A percentile compares a stretch with the other conserved stretches of the same genome.
phyloP scores from a whole-genome alignment of 2,888 invertebrate genomes.

The Pseudanteris insignis region DNA sequence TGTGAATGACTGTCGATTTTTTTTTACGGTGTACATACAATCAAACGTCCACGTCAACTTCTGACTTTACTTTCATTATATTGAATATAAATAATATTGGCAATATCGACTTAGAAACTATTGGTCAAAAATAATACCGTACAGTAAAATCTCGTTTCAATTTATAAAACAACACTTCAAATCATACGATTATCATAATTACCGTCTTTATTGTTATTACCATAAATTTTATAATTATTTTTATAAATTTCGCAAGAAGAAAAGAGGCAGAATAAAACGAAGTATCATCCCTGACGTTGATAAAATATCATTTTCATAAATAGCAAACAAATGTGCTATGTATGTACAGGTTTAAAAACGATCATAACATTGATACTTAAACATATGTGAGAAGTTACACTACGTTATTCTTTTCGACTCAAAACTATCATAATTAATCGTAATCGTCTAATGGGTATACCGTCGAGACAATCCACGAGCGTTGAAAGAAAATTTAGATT shows the following conservation, averaged over 20 bases:
- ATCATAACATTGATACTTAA: not conserved
- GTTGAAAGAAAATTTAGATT: no score
- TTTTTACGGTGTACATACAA: constrained; percentile 60
- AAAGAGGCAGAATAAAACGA: no score
- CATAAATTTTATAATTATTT: no score
- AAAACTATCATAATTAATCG: constrained; percentile 47
- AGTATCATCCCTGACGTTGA: no score
- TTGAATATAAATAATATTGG: constrained; percentile 63
- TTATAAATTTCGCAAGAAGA: no score
- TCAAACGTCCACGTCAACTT: constrained; percentile 57
- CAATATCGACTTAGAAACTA: constrained; percentile 62
- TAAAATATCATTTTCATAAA: no score
- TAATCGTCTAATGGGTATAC: constrained; percentile 48
- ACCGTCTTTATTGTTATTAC: no score
- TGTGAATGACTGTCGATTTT: constrained; percentile 57
- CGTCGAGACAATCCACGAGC: constrained; percentile 10
- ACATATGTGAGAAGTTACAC: constrained; percentile 42
- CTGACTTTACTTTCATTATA: constrained; percentile 56
- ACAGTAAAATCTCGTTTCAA: constrained; percentile 29
- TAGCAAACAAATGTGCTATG: no score
- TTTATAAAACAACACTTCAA: not conserved
- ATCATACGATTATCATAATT: no score
- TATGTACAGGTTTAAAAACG: not conserved
- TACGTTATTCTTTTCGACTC: constrained; percentile 34
- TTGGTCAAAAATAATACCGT: constrained; percentile 47